A percentile compares a stretch with the other conserved stretches of the same genome.
Conservation (phyloP, 2,797 vertebrate species). For the Apodemus agrarius region DNA sequence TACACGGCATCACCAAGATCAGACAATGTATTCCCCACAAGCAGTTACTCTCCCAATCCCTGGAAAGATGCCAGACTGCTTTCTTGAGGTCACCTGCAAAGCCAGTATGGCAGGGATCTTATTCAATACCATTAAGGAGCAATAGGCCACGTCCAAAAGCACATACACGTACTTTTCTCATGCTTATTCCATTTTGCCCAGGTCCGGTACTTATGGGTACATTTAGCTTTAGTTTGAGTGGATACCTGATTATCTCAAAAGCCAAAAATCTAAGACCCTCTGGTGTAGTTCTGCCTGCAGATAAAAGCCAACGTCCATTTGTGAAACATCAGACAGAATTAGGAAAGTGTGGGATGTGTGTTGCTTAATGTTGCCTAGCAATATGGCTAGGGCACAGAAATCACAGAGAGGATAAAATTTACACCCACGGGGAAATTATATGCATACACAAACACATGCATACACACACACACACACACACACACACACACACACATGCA, state of each 20-base stretch:
- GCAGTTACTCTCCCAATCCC: neutral
- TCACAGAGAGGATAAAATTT: conserved; percentile 60
- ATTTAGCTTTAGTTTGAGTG: conserved; percentile 41
- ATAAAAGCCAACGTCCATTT: conserved; percentile 72
- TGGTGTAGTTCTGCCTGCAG: conserved; percentile 58
- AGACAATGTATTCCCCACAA: neutral
- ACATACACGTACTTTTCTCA: conserved; percentile 69
- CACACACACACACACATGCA: neutral
- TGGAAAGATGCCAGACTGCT: neutral
- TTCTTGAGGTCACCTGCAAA: conserved; percentile 57
- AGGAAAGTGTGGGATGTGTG: conserved; percentile 67
- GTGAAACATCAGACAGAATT: neutral
- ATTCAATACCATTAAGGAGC: conserved; percentile 59
- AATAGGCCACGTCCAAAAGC: conserved; percentile 69
- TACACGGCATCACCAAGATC: neutral
- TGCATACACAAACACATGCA: conserved; percentile 42
- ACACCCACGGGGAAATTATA: conserved; percentile 51
- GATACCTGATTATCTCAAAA: conserved; percentile 56
- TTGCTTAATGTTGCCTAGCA: conserved; percentile 73
- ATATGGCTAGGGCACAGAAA: conserved; percentile 52
- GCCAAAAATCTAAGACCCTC: conserved; percentile 70
- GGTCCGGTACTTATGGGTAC: conserved; percentile 45
- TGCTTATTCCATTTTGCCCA: conserved; percentile 72
- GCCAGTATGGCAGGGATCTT: conserved; percentile 67
- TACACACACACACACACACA: conserved; percentile 23